A percentile compares a stretch with the other conserved stretches of the same genome.
phyloP scores from a whole-genome alignment of 2,888 invertebrate genomes.

The Branchipolynoe longqiensis region DNA sequence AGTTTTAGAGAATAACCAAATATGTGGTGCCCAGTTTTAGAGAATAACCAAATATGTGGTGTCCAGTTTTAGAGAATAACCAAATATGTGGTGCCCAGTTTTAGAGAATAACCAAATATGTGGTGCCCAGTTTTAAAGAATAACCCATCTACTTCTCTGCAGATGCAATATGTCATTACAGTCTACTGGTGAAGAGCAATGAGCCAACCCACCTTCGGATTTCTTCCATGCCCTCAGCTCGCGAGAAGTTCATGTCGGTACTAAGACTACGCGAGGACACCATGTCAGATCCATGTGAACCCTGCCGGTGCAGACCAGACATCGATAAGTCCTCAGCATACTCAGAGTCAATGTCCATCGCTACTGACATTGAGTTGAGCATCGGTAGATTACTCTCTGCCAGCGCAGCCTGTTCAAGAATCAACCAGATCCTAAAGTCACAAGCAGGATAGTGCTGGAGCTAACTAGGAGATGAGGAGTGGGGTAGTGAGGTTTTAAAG shows the following conservation, averaged over 20 bases:
- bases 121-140: too few species aligned
- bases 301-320: not conserved
- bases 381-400: slow-evolving; percentile 85
- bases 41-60: too few species aligned
- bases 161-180: too few species aligned
- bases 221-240: not conserved
- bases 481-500: not conserved
- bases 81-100: too few species aligned
- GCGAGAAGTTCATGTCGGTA: slow-evolving; percentile 1
- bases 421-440: not conserved
- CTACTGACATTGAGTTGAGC: slow-evolving; percentile 70
- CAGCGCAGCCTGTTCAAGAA: slow-evolving; percentile 84
- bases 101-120: too few species aligned
- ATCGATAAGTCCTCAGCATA: slow-evolving; percentile 51
- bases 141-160: too few species aligned
- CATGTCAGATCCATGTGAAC: slow-evolving; percentile 1
- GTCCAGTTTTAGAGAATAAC: too few species aligned
- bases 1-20: too few species aligned
- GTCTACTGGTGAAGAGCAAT: too few species aligned
- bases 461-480: not conserved
- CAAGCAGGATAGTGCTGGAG: not conserved
- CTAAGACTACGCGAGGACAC: slow-evolving; percentile 8
- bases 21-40: too few species aligned
- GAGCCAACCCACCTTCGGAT: not conserved
- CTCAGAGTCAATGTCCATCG: slow-evolving; percentile 64